Conservation (phyloP, 2,888 invertebrate genomes). For the Himalopsyche anomala region DNA sequence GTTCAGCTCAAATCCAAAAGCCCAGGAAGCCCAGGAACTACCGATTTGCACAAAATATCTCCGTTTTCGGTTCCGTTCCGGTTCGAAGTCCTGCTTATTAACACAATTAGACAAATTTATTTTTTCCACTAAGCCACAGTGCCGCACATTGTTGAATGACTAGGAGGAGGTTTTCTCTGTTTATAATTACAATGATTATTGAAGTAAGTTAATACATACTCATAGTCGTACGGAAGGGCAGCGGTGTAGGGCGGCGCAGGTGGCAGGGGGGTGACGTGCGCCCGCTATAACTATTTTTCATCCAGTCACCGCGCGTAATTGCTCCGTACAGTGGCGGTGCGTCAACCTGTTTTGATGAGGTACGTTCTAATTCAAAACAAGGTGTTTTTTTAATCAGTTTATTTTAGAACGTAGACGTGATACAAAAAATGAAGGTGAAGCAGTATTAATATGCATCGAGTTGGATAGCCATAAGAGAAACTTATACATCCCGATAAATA, state of each 20-base stretch:
- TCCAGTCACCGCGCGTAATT: conserved; percentile 60
- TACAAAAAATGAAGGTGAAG: conserved; percentile 16
- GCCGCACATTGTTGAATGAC: neutral
- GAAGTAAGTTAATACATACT: conserved; percentile 37
- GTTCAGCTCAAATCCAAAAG: too few species aligned
- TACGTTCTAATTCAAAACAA: conserved; percentile 34
- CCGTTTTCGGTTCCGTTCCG: too few species aligned
- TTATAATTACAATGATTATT: conserved; percentile 42
- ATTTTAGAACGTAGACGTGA: conserved; percentile 19
- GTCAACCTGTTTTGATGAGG: conserved; percentile 45
- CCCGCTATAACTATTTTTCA: conserved; percentile 50
- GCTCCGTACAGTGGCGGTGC: conserved; percentile 53
- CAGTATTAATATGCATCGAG: neutral
- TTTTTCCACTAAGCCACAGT: neutral
- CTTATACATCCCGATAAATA: neutral
- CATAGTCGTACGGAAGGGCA: conserved; percentile 28
- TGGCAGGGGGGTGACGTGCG: conserved; percentile 17
- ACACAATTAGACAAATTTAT: neutral
- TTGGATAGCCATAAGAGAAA: neutral
- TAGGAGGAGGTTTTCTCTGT: conserved; percentile 32
- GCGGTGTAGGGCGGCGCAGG: conserved; percentile 10
- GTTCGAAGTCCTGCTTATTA: too few species aligned
- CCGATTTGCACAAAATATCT: too few species aligned
- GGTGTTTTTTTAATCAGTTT: conserved; percentile 37
- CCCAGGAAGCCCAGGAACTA: too few species aligned